Base-by-base conservation (phyloP, 2,797 vertebrate genomes). In the Lutjanus campechanus region DNA sequence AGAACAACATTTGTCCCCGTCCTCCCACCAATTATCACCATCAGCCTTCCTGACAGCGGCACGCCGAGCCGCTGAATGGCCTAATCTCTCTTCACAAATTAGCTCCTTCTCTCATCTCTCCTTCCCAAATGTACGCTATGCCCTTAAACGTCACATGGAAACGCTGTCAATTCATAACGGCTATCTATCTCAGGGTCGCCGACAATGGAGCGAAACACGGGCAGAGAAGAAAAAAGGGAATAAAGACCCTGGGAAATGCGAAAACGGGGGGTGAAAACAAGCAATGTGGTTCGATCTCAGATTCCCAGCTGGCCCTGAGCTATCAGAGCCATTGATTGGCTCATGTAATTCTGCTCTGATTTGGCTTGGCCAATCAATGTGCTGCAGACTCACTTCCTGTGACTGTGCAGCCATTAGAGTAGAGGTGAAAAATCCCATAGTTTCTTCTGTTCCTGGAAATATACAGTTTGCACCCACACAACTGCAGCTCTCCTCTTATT, bases 241-340 rank as follows among this genome's bases (percentile, higher is more conserved):
- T 58, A 86, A 83, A 89, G 69, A 85, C 61, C 63, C 46, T 5
- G 64, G 63, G 64, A 86, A 90, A 85, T 81, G 72, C 85, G 61
- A 84, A 82, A 75, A 6, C 16, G 41, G 22, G 54, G 70, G 77
- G n/a, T 53, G 85, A 82, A 87, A 89, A 81, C 84, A 69, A 79
- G 76, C 67, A 16, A 47, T 76, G 81, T 1, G 69, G 46, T 88
- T 93, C 89, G 79, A 92, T 92, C 84, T 86, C 81, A 89, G 85
- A 87, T 83, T 77, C 83, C 84, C 88, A 16, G 13, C 90, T 93
- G 92, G 93, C 96, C 93, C 94, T 90, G 92, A 94, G 93, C 93
- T 91, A 95, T 95, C 92, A 95, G 87, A 94, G 89, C 82, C 94
- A 96, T 96, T 95, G 95, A 96, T 94, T 96, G 92, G 91, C 93